Base-by-base conservation (phyloP, 1,140 invertebrate species). In the Octopus sinensis region DNA sequence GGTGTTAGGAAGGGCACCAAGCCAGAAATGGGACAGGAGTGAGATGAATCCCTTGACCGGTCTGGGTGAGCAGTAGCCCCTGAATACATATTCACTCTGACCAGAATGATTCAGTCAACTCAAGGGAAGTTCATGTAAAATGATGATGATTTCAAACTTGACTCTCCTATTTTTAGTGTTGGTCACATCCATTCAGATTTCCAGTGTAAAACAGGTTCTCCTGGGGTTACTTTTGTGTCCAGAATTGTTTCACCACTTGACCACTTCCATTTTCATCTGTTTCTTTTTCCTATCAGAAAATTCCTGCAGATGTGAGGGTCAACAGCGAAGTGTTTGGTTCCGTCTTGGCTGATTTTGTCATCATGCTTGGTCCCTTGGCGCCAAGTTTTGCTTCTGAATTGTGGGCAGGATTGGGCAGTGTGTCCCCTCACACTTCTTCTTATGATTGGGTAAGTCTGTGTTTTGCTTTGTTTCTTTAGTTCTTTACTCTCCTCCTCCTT, bases 321-420 rank as follows among this genome's bases (percentile, higher is more conserved):
- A 54, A 82, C 7, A 85, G 95, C 88, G 90, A 91, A n/a, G 93
- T 96, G 86, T 98, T 93, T 91, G 95, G 97, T 90, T 89, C 93
- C 84, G 93, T 95, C 12, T 91, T 98, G 78, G 95, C 93, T 23
- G 90, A 92, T 13, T 93, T 96, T 85, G 93, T 98, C 77, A 95
- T 98, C 80, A 94, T 97, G 93, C 86, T 97, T 5, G 93, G 95
- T 5, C 96, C 96, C 0, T 92, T 98, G 83, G 94, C 95, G 6
- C 97, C 97, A 9, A 95, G 96, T 90, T 97, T 97, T 89, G 93
- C 95, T 10, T 96, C 95, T 1, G 96, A 98, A 91, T 90, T 98
- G 54, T 98, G 97, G 97, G 91, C 93, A 54, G 95, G 93, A 54
- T 94, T 97, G 86, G 88, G 92, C 30, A 92, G 92, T 2, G 82